Percentiles rank a stretch among this genome's conserved stretches.
Evolutionary conservation across 1,140 invertebrate genomes (phyloP).

Genomic region (Branchinecta lynchi): DNA sequence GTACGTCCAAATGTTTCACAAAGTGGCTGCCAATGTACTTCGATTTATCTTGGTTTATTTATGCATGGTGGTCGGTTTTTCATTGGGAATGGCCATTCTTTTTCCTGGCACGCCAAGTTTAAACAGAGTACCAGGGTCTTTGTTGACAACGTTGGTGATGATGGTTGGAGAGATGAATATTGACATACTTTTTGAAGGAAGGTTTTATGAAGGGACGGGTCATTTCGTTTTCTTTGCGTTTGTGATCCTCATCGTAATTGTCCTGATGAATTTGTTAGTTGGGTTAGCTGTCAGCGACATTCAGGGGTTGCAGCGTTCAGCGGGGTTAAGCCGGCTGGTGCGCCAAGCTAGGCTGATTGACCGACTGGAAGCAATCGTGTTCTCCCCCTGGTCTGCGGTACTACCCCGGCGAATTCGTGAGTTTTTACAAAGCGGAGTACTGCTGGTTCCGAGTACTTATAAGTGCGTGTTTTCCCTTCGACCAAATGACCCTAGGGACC

Average conservation of each 20-base stretch:
- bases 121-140: slow-evolving; percentile 25
- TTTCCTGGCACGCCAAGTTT: slow-evolving; percentile 17
- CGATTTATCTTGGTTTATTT: slow-evolving; percentile 66
- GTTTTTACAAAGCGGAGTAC: slow-evolving; percentile 46
- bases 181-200: slow-evolving; percentile 43
- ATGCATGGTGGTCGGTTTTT: slow-evolving; percentile 65
- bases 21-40: slow-evolving; percentile 65
- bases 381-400: slow-evolving; percentile 50
- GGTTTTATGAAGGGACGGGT: slow-evolving; percentile 52
- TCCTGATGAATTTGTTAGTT: slow-evolving; percentile 67
- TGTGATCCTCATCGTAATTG: slow-evolving; percentile 63
- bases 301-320: slow-evolving; percentile 54
- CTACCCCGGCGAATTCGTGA: slow-evolving; percentile 45
- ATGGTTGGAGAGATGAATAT: slow-evolving; percentile 69
- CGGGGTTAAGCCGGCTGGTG: slow-evolving; percentile 57
- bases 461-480: slow-evolving; percentile 49
- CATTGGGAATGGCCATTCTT: slow-evolving; percentile 50
- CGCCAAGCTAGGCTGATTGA: slow-evolving; percentile 59
- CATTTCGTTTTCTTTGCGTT: slow-evolving; percentile 59
- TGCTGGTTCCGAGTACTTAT: slow-evolving; percentile 51
- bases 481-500: slow-evolving; percentile 62
- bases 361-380: slow-evolving; percentile 59
- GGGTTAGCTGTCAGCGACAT: slow-evolving; percentile 69
- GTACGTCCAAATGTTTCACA: slow-evolving; percentile 72
- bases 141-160: slow-evolving; percentile 70